Evolutionary conservation across 2,797 vertebrate species (phyloP), one percentile per base, ranked within the genome.

Genomic region (Ceryle rudis): DNA sequence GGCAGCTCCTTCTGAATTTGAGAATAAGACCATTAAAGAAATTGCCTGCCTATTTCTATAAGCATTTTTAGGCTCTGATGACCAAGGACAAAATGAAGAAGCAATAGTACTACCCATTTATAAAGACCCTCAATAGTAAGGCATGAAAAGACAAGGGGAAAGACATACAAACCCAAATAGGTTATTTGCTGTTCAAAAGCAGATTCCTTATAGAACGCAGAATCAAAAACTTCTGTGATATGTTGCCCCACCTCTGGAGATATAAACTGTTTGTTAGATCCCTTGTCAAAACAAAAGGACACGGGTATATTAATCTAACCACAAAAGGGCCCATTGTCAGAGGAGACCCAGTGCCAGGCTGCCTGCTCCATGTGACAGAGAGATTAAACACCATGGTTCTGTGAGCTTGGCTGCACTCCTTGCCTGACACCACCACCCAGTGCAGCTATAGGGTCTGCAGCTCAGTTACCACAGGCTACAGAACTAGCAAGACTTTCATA

Each of bases 241-340:
- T 66, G 26, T 72, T 72, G 47, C 33, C 91, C 64, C 44, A 93
- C 83, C 89, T 92, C 93, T 80, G 91, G 58, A 94, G 81, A 96
- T 54, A 66, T 28, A 88, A 95, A 95, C 79, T 52, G 41, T 94
- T 96, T 95, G 86, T 95, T 93, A 96, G 91, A 96, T 94, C 86
- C 80, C 77, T 92, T 77, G 44, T 87, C 83, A 94, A 95, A 96
- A 97, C 95, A 97, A 97, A 96, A 95, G 88, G 91, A 61, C 83
- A 58, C 1, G 71, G 92, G 77, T 93, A 94, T 97, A 96, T 93
- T 95, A 97, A 97, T 72, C 79, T 71, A 73, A 86, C 81, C 95
- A 97, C 94, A 96, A 78, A 91, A 92, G 86, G 66, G 44, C 29
- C 61, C 71, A 86, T 97, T 97, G 96, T 97, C 72, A 89, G 91